Conservation (phyloP, 2,113 vertebrate species). For the Caranx ignobilis region DNA sequence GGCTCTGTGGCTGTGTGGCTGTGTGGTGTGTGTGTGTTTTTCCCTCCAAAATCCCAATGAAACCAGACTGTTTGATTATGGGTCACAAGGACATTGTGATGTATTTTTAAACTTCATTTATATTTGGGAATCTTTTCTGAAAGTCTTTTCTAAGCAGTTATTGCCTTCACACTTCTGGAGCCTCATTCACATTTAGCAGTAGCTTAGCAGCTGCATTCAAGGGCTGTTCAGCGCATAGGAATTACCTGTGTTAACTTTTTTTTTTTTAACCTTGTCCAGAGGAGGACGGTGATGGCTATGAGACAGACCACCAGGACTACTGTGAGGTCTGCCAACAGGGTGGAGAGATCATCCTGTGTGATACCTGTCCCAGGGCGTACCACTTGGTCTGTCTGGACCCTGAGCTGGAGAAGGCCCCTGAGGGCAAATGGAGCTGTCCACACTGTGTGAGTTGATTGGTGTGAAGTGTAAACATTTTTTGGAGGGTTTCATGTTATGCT, state of each 20-base stretch:
- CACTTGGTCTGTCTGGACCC: constrained; percentile 98
- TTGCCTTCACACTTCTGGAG: neutral
- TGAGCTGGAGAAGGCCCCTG: constrained; percentile 95
- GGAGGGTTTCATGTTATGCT: neutral
- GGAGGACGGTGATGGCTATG: constrained; percentile 96
- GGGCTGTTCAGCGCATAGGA: neutral
- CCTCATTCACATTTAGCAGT: neutral
- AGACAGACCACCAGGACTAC: constrained; percentile 99
- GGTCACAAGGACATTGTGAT: constrained; percentile 39
- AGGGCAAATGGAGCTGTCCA: constrained; percentile 99
- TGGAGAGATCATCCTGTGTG: constrained; percentile 97
- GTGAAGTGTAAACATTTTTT: neutral
- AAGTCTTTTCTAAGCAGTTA: constrained; percentile 17
- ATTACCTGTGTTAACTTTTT: neutral
- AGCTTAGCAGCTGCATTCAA: neutral
- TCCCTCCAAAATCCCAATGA: constrained; percentile 39
- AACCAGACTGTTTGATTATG: constrained; percentile 54
- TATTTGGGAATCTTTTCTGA: constrained; percentile 27
- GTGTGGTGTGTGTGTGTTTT: constrained; percentile 6
- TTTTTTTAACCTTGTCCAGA: constrained; percentile 76
- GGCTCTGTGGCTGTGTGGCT: constrained; percentile 7
- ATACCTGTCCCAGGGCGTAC: constrained; percentile 96
- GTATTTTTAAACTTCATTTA: constrained; percentile 41
- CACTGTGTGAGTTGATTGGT: constrained; percentile 91
- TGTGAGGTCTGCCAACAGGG: constrained; percentile 99